Evolutionary conservation across 92 coral and sea anemone genomes (phyloP).

Genomic region (Plumapathes pennacea): DNA sequence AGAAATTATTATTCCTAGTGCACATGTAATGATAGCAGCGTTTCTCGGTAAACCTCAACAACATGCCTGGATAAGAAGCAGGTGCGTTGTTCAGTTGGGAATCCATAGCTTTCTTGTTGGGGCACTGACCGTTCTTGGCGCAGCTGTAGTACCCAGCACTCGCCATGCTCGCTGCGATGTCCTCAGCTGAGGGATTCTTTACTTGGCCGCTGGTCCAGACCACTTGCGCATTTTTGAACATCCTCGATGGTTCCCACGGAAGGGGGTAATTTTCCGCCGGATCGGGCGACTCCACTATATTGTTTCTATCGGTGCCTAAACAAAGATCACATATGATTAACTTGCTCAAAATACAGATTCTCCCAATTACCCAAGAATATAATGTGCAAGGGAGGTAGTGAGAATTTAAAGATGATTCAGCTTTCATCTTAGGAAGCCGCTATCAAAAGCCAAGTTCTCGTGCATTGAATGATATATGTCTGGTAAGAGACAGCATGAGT

Average conservation of each 20-base stretch:
- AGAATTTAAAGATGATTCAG: no score
- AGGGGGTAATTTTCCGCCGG: conserved; percentile 74
- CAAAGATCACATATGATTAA: no score
- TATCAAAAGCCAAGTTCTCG: no score
- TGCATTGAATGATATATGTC: no score
- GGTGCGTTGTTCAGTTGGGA: conserved; percentile 85
- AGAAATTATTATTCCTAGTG: conserved; percentile 91
- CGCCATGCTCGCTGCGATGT: conserved; percentile 72
- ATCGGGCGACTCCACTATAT: conserved; percentile 75
- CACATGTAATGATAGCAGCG: conserved; percentile 80
- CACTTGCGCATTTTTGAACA: conserved; percentile 60
- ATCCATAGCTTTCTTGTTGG: conserved; percentile 64
- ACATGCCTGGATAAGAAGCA: conserved; percentile 85
- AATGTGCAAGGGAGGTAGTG: no score
- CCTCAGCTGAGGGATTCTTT: conserved; percentile 60
- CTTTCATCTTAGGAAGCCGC: no score
- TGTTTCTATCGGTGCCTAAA: conserved; percentile 94
- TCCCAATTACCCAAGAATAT: no score
- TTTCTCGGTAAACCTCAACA: conserved; percentile 57
- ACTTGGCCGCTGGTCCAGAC: conserved; percentile 64
- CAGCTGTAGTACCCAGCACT: no score
- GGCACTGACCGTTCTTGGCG: conserved; percentile 29
- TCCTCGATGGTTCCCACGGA: conserved; percentile 57
- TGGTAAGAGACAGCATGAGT: no score
- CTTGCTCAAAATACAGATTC: no score